These are phyloP conservation scores for western clawed frog (Xenopus tropicalis) DNA, from an alignment of 2,113 vertebrate species.

Conservation along the genomic window UCB_Xtro_10.0 CM004444.2:156825501-156826000, in stretches of 20 bases:
- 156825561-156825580: no score
- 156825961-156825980: constrained; percentile 9
- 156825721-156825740: not conserved
- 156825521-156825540: no score
- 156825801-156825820: constrained; percentile 28
- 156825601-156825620: no score
- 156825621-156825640: no score
- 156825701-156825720: constrained; percentile 19
- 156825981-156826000: no score
- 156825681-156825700: constrained; percentile 8
- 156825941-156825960: not conserved
- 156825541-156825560: no score
- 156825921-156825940: constrained; percentile 1
- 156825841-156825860: not conserved
- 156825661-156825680: not conserved
- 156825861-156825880: not conserved
- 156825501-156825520: no score
- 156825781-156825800: constrained; percentile 21
- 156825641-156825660: no score
- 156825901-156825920: constrained; percentile 23
- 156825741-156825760: constrained; percentile 18
- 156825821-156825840: constrained; percentile 3
- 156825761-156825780: constrained; percentile 24
- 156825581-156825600: no score
- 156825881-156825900: constrained; percentile 7